A percentile compares a stretch with the other conserved stretches of the same genome.
Conservation (phyloP, 2,113 vertebrate genomes). For the Eudyptes chrysolophus region DNA sequence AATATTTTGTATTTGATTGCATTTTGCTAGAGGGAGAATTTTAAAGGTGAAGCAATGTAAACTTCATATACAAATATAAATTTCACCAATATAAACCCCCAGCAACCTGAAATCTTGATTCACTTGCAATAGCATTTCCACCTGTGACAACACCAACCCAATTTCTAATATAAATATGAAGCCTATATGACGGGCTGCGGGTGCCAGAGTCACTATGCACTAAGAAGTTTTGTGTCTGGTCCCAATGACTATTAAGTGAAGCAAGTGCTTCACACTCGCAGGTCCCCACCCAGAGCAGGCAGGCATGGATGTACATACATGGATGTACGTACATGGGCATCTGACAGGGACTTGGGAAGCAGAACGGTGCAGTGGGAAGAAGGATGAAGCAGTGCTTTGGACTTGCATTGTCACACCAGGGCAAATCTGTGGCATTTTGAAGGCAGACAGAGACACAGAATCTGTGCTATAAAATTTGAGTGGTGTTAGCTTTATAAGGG, state of each 20-base stretch:
- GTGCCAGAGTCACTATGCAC: background rate
- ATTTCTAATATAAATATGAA: background rate
- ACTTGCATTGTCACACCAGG: background rate
- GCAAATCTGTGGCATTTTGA: background rate
- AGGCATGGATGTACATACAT: background rate
- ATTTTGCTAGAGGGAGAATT: background rate
- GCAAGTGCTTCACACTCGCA: background rate
- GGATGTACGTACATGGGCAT: accelerated
- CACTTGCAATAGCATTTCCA: background rate
- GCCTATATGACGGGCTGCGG: too few species aligned
- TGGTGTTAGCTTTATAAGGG: background rate
- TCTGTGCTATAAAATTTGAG: background rate
- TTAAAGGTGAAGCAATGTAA: background rate
- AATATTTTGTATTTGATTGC: background rate
- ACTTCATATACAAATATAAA: background rate
- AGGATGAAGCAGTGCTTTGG: background rate
- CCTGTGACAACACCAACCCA: background rate
- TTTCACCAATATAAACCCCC: background rate
- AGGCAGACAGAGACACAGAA: background rate
- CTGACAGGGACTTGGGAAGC: background rate
- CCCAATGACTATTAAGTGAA: background rate
- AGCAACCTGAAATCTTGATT: background rate
- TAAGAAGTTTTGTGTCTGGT: background rate
- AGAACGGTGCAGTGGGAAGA: background rate
- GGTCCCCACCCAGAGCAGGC: background rate